Evolutionary conservation across 2,113 vertebrate genomes (phyloP).

Genomic region (Microcebus ravelobensis): DNA sequence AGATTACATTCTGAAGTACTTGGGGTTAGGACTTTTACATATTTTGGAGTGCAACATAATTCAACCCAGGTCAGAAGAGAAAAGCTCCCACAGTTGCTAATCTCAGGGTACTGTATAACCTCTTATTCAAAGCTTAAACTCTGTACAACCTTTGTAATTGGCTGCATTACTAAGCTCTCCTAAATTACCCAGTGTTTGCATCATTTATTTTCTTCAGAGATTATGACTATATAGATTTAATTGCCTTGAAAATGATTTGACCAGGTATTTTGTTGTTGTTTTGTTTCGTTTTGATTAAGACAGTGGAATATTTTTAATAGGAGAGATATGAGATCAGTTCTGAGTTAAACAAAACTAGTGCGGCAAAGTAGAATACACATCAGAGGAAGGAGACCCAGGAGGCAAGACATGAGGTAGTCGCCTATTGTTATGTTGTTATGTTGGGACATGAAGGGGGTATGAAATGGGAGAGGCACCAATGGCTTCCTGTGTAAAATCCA

Average conservation of each 20-base stretch:
- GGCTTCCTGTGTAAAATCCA: background rate
- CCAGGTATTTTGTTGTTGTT: background rate
- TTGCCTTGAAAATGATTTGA: background rate
- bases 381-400: background rate
- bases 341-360: background rate
- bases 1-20: background rate
- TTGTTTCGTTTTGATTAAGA: background rate
- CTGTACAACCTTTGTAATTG: background rate
- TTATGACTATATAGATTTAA: background rate
- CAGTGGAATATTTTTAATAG: background rate
- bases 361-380: background rate
- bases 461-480: background rate
- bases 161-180: background rate
- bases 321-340: background rate
- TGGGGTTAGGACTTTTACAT: background rate
- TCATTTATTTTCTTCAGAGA: background rate
- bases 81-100: background rate
- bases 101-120: background rate
- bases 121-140: background rate
- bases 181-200: background rate
- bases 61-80: background rate
- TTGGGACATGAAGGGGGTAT: background rate
- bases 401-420: background rate
- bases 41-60: background rate
- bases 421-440: background rate